Conservation (phyloP, 1,140 invertebrate species). For the Catajapyx aquilonaris region DNA sequence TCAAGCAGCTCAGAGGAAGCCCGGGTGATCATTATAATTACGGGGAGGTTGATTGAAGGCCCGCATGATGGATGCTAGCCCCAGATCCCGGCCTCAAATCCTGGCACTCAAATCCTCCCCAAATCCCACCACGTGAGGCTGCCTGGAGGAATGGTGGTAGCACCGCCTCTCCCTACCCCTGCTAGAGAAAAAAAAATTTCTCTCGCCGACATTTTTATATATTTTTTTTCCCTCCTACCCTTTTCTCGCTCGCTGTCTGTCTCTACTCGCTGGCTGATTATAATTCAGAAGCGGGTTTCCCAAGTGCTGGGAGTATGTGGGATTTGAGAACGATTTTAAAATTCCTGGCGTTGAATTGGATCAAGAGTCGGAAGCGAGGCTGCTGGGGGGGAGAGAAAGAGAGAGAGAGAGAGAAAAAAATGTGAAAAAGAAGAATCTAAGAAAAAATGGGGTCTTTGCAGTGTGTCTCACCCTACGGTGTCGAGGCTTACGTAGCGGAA, state of each 20-base stretch:
- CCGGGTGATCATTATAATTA: slow-evolving; percentile 1
- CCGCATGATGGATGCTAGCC: neutral
- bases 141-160: too few relatives aligned
- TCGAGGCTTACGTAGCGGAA: neutral
- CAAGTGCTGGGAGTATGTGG: neutral
- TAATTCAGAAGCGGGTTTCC: neutral
- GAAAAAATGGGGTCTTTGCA: neutral
- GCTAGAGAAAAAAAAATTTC: neutral
- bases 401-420: neutral
- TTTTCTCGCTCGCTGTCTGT: neutral
- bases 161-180: too few relatives aligned
- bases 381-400: too few relatives aligned
- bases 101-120: neutral
- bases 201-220: neutral
- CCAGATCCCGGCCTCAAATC: neutral
- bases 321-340: slow-evolving; percentile 1
- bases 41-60: neutral
- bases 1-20: neutral
- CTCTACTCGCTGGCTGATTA: neutral
- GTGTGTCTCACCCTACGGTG: neutral
- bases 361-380: too few relatives aligned
- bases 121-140: neutral
- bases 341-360: neutral
- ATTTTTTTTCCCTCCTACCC: neutral
- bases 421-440: neutral